These are phyloP conservation scores for Bambusicola thoracicus DNA, from an alignment of 2,113 vertebrate species.

Conservation along the genomic window DNA sequence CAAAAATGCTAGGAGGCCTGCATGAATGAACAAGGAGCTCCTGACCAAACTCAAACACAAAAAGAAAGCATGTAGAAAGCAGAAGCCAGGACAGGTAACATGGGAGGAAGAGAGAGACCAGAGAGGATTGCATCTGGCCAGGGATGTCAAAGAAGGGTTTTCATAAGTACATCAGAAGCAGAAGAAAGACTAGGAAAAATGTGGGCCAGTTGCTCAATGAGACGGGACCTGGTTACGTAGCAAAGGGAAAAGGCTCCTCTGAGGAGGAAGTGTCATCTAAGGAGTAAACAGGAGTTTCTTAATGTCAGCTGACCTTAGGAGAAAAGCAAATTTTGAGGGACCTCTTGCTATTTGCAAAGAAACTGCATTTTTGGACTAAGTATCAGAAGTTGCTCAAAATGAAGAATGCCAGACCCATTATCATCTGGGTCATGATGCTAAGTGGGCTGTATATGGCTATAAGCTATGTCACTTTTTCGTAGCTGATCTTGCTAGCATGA, in stretches of 20 bases:
- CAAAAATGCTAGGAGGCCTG: too few species aligned
- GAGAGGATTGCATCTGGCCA: too few species aligned
- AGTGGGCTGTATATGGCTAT: neutral
- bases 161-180: too few species aligned
- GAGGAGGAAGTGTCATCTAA: neutral
- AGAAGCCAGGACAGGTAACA: too few species aligned
- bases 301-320: neutral
- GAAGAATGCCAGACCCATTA: neutral
- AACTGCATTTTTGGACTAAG: rapidly evolving
- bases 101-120: too few species aligned
- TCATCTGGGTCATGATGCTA: neutral
- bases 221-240: too few species aligned
- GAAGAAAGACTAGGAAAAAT: too few species aligned
- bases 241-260: neutral
- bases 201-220: too few species aligned
- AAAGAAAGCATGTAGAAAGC: too few species aligned
- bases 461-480: neutral
- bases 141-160: too few species aligned
- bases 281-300: neutral
- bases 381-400: neutral
- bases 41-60: too few species aligned
- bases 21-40: too few species aligned
- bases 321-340: neutral
- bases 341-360: neutral
- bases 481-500: neutral